Conservation (phyloP, 2,888 invertebrate genomes). For the Caenorhabditis doughertyi region DNA sequence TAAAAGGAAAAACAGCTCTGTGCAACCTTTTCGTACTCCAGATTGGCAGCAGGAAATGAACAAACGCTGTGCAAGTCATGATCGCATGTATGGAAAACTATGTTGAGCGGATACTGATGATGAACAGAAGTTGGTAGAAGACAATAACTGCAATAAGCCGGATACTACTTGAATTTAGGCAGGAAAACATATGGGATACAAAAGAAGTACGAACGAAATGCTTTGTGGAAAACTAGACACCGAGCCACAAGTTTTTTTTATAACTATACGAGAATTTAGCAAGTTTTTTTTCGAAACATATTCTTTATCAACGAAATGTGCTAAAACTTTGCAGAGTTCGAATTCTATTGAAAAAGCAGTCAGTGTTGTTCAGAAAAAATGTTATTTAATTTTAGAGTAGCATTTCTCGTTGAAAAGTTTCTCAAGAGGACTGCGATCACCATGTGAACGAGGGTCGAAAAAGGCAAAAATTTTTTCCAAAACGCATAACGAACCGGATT, state of each 20-base stretch:
- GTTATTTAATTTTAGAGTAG: no score
- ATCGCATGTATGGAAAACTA: conserved; percentile 77
- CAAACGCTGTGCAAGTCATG: conserved; percentile 79
- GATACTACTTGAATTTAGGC: background rate
- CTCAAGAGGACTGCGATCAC: no score
- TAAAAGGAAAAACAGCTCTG: no score
- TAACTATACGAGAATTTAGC: no score
- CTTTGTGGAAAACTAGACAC: background rate
- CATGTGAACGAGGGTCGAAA: conserved; percentile 2
- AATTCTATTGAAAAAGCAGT: no score
- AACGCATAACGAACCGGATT: conserved; percentile 54
- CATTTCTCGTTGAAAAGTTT: no score
- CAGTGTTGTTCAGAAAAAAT: no score
- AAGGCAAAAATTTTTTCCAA: background rate
- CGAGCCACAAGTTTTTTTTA: no score
- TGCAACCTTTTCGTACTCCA: conserved; percentile 73
- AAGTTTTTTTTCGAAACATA: no score
- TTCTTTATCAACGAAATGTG: no score
- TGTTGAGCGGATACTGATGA: conserved; percentile 74
- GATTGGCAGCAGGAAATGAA: conserved; percentile 77
- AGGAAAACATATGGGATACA: background rate
- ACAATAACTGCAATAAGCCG: conserved; percentile 58
- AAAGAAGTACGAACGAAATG: background rate
- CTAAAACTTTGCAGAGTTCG: no score
- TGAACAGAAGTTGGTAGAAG: conserved; percentile 69